Evolutionary conservation across 2,113 vertebrate species (phyloP), one percentile per base, ranked within the genome.

Genomic region (Vidua macroura): DNA sequence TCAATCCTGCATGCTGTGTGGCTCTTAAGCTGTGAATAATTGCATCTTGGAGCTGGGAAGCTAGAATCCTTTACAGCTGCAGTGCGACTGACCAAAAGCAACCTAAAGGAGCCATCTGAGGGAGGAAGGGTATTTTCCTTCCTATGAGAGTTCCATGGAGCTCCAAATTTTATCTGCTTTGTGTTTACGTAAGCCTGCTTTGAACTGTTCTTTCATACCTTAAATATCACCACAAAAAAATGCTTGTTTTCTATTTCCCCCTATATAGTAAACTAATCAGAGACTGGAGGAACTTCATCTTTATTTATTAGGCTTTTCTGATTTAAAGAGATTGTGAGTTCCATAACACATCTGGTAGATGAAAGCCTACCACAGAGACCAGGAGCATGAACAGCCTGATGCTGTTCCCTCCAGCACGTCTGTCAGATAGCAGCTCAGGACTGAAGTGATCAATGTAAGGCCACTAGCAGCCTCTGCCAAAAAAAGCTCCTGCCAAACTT

Each of bases 231-330:
- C 51, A 28, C 44, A 79, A 80, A 92, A 92, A 68, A 55, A 28
- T 43, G 43, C 28, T 86, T 70, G 23, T 63, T 88, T 95, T 94
- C 51, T 91, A 39, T 44, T 83, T 88, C 23, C 13, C 28, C 17
- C 24, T 51, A 10, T n/a, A 48, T 1, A 88, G 35, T 90, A 95
- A 92, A 95, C 84, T 88, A 92, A 94, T 66, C 62, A 74, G 43
- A 70, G 56, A n/a, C 16, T 39, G 60, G 18, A 91, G 15, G 14
- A 83, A 35, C 31, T 66, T 80, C 25, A 76, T 91, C 72, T 70
- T 85, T 94, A 91, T 95, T 95, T 95, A 96, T 97, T 95, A 88
- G 48, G 84, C 27, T 92, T 72, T 90, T 83, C 70, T 94, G 82
- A 83, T 69, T 62, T 91, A 63, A 92, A 96, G 55, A 86, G 78